A percentile compares a stretch with the other conserved stretches of the same genome.
These are phyloP conservation scores for Elachura formosa DNA, from an alignment of 2,113 vertebrate species.

Conservation along the genomic window DNA sequence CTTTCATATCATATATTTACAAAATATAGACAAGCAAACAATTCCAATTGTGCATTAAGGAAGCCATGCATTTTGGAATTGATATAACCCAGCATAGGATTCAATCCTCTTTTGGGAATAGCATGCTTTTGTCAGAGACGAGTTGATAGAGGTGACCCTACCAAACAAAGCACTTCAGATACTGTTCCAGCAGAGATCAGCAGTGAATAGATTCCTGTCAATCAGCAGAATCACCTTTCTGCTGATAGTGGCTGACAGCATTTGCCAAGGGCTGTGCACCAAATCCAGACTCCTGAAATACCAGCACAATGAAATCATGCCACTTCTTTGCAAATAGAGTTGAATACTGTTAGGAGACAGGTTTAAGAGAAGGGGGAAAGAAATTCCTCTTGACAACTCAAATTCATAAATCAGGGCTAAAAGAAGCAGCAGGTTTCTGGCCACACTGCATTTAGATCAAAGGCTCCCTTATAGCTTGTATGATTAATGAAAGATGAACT, in stretches of 20 bases:
- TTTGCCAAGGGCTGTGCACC: neutral
- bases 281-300: neutral
- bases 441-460: neutral
- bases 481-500: slow-evolving; percentile 43
- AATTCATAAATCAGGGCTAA: slow-evolving; percentile 6
- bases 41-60: neutral
- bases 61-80: neutral
- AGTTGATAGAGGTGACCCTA: neutral
- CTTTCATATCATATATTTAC: neutral
- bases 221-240: neutral
- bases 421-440: slow-evolving; percentile 1
- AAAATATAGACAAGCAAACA: neutral
- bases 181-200: neutral
- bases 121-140: neutral
- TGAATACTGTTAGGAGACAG: neutral
- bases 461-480: neutral
- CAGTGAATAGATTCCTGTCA: neutral
- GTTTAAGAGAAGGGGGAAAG: neutral
- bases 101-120: neutral
- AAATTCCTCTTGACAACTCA: neutral
- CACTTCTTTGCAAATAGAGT: neutral
- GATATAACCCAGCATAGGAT: neutral
- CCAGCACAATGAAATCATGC: neutral
- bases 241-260: neutral
- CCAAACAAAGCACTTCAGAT: neutral